These are phyloP conservation scores for Anser cygnoides DNA, from an alignment of 2,113 vertebrate genomes.

Conservation along the genomic window DNA sequence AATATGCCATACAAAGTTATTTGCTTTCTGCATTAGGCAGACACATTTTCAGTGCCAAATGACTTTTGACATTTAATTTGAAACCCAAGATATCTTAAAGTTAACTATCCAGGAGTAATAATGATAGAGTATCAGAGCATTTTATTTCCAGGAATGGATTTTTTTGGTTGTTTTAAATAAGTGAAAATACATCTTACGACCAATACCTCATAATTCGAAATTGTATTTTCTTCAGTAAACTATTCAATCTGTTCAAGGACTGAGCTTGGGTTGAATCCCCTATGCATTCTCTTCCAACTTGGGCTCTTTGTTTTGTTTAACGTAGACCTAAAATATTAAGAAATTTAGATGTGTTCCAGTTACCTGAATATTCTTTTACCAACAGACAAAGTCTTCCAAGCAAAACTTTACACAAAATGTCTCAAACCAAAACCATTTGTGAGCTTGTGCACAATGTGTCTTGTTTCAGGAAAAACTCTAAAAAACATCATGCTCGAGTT, in stretches of 20 bases:
- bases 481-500: background rate
- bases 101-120: conserved; percentile 37
- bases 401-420: background rate
- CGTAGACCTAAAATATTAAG: background rate
- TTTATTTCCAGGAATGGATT: conserved; percentile 20
- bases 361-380: background rate
- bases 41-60: conserved; percentile 46
- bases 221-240: background rate
- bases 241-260: background rate
- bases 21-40: conserved; percentile 40
- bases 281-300: background rate
- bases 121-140: background rate
- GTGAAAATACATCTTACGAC: background rate
- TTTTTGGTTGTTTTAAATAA: conserved; percentile 42
- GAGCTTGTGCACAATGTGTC: background rate
- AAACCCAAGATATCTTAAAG: conserved; percentile 31
- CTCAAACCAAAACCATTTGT: background rate
- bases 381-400: background rate
- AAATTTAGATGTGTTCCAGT: background rate
- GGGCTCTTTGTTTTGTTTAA: background rate
- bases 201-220: background rate
- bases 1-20: background rate
- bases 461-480: background rate
- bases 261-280: background rate
- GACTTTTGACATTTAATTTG: conserved; percentile 53